Percentiles rank a stretch among this genome's conserved stretches.
Evolutionary conservation across 2,113 vertebrate genomes (phyloP).

Genomic region (Pelodiscus sinensis): DNA sequence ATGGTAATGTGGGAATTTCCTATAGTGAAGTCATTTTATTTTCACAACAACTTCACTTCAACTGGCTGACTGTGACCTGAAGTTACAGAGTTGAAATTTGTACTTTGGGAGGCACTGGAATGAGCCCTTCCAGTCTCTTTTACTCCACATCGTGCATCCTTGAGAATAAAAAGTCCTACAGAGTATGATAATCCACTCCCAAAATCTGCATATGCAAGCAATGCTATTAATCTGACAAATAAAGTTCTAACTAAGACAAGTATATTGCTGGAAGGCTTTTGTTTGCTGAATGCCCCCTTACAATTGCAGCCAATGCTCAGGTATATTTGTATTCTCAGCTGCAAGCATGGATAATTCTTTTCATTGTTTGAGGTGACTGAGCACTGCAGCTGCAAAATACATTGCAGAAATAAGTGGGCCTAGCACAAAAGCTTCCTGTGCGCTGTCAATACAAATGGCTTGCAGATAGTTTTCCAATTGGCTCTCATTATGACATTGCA

Average conservation of each 20-base stretch:
- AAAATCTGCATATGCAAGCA: neutral
- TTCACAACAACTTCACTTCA: neutral
- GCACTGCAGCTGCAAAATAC: constrained; percentile 3
- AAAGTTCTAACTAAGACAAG: neutral
- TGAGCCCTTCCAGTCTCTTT: neutral
- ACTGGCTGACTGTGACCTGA: neutral
- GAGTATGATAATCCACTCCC: neutral
- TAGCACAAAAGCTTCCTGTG: neutral
- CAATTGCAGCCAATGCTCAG: fast-evolving
- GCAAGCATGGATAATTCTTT: neutral
- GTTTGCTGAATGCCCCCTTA: neutral
- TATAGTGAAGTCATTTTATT: neutral
- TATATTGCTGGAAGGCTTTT: neutral
- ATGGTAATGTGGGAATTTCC: neutral
- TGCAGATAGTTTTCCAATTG: neutral
- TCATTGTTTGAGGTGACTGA: constrained; percentile 23
- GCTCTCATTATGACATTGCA: neutral
- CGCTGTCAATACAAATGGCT: neutral
- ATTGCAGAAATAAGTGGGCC: neutral
- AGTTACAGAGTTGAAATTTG: too few species aligned
- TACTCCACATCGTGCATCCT: neutral
- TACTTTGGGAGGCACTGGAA: fast-evolving
- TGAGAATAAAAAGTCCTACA: neutral
- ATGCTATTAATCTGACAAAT: neutral
- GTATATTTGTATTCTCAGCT: constrained; percentile 37